Base-by-base conservation (phyloP, 2,797 vertebrate genomes). In the Pseudochirops cupreus region DNA sequence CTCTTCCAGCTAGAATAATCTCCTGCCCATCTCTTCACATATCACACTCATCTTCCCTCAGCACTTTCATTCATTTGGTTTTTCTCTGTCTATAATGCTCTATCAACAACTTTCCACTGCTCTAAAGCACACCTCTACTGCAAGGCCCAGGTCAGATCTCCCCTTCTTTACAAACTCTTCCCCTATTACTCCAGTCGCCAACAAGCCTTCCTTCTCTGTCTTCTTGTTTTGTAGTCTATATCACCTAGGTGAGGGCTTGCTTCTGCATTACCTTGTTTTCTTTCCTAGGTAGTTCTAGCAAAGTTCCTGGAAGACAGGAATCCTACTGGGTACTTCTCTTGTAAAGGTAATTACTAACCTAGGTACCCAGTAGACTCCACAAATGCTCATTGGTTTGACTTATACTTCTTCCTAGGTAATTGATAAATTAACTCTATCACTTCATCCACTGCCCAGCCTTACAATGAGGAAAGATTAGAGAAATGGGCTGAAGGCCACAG, bases 181-280 rank as follows among this genome's bases (percentile, higher is more conserved):
- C 54, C 28, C 53, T 55, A 7, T 3, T 62, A 31, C 56, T 82
- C 31, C 59, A 16, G 62, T 59, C 39, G n/a, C 94, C 26, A n/a
- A 1, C 50, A 56, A 33, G 56, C 11, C 11, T 31, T 52, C 0
- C 2, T n/a, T 6, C n/a, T 54, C 39, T 53, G 1, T 0, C 5
- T 26, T 18, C 16, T 29, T 13, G 39, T 53, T 10, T 52, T 11
- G 18, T 5, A 11, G 55, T 31, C 82, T 87, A 31, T 21, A 53
- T 12, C 0, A 0, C 12, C 2, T 13, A 21, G 39, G n/a, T 7
- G 5, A 57, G 28, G 52, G 3, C 7, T 12, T 1, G 21, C 3
- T 18, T 29, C 39, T 87, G 82, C 1, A 0, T 13, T 50, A 82
- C 1, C n/a, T 56, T 33, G 26, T 31, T 46, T 33, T 0, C 52